Evolutionary conservation across 2,113 vertebrate genomes (phyloP).

Genomic region (Cnemophilus loriae): DNA sequence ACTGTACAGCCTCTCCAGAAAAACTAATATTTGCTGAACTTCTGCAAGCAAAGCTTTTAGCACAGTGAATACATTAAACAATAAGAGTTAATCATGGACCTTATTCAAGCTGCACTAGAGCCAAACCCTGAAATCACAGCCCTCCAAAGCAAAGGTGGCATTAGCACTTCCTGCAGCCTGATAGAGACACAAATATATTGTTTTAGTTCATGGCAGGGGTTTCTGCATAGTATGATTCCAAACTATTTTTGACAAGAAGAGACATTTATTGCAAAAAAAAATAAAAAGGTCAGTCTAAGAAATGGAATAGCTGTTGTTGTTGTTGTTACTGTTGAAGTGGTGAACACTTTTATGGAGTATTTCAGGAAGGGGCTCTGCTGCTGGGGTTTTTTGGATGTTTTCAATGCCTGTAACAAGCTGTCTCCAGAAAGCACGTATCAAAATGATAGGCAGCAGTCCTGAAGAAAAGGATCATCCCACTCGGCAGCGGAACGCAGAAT

Average conservation of each 20-base stretch:
- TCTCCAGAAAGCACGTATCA: neutral
- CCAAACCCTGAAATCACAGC: neutral
- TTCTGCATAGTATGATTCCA: neutral
- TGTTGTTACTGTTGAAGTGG: neutral
- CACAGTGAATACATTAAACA: constrained; percentile 21
- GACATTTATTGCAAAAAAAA: neutral
- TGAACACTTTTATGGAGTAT: neutral
- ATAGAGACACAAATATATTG: neutral
- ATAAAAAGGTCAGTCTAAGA: neutral
- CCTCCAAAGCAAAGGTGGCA: constrained; percentile 41
- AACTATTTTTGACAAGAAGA: constrained; percentile 12
- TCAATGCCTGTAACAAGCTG: neutral
- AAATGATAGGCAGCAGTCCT: neutral
- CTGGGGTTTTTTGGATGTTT: neutral
- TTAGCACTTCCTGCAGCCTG: constrained; percentile 23
- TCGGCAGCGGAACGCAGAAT: neutral
- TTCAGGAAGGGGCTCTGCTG: neutral
- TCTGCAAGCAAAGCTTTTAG: constrained; percentile 17
- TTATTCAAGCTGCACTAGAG: neutral
- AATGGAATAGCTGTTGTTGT: neutral
- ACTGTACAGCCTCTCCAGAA: neutral
- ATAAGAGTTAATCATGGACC: constrained; percentile 34
- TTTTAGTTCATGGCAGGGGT: neutral
- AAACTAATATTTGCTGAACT: constrained; percentile 61
- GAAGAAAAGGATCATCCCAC: neutral